Base-by-base conservation (phyloP, 2,797 vertebrate species). In the Naso thynnoides region DNA sequence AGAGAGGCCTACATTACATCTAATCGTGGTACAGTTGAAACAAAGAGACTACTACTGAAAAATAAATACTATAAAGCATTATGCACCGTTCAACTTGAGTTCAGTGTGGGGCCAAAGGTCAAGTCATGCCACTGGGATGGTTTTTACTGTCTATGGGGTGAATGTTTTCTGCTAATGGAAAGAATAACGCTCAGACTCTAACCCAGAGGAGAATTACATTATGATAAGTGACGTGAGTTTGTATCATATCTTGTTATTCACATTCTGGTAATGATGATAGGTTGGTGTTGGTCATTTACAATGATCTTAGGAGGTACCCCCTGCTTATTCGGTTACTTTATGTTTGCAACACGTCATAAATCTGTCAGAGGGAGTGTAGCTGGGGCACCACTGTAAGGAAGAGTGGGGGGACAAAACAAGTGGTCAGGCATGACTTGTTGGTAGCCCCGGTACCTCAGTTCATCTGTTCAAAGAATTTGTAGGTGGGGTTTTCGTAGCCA, bases 391-490 rank as follows among this genome's bases (percentile, higher is more conserved):
- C 77, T 65, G 55, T 54, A 60, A 52, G 55, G 81, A 78, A 18
- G 53, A 72, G 63, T 52, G 47, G 52, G 31, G 64, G 75, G 67
- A 78, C 69, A 86, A 80, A 80, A 88, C 82, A 78, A 62, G 88
- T 83, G 90, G 78, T 83, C 74, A 82, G 87, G 82, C 88, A 89
- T 83, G 90, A 88, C 87, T 85, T 78, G 80, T 64, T 78, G 81
- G 81, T 69, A 71, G 59, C 76, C 81, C 77, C 60, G 9, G 44
- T 49, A 48, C 69, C 91, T 96, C 94, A 96, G 95, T 96, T 96
- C 90, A 99, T 99, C 95, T 99, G 98, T 91, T 99, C 98, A 93
- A 99, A 94, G 91, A 98, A 99, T 95, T 99, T 99, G 95, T 99
- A 99, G 72, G 98, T 99, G 14, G 98, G 98, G 89, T 99, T 99